Evolutionary conservation across 2,797 vertebrate genomes (phyloP), one percentile per base, ranked within the genome.

Genomic region (Phaenicophaeus curvirostris): DNA sequence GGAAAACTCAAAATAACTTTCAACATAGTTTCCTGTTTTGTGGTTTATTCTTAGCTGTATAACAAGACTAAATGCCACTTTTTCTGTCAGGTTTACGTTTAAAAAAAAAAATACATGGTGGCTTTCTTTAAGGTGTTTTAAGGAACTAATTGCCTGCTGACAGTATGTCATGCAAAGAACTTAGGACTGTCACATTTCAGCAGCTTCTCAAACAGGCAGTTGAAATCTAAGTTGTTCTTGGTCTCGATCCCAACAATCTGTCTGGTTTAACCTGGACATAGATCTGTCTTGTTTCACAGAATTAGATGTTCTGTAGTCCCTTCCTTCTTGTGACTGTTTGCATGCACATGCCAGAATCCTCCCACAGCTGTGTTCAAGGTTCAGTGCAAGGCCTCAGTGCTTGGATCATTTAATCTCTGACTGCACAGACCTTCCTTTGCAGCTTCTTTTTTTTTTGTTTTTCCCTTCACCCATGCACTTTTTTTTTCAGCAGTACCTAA

Each of bases 381-480:
- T 97, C 96, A 96, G 63, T 83, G 95, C 93, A 96, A 96, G 96
- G 95, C 87, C 93, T 96, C 53, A 21, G 67, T 65, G 61, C 65
- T 89, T 74, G 95, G 80, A 76, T 94, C 95, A 89, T 91, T 95
- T 95, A 82, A 82, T 91, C 89, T 82, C 72, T 65, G 63, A 90
- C 87, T 93, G 81, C 85, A 89, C 53, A 89, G 85, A 50, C 77
- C 57, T 96, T 94, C 85, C 80, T 91, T 82, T 95, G 63, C 85
- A 86, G 44, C 62, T 53, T 85, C 11, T 68, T 82, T 66, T 59
- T 66, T 59, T 86, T 37, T 71, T 79, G 25, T 57, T 58, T 61
- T 42, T 17, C 3, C 57, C 42, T 91, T 93, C 59, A 88, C 59
- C 63, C 37, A 33, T 76, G 93, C 61, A 73, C 53, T 50, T 65